Evolutionary conservation across 2,888 invertebrate species (phyloP).

Genomic region (Ophioninae sp.): DNA sequence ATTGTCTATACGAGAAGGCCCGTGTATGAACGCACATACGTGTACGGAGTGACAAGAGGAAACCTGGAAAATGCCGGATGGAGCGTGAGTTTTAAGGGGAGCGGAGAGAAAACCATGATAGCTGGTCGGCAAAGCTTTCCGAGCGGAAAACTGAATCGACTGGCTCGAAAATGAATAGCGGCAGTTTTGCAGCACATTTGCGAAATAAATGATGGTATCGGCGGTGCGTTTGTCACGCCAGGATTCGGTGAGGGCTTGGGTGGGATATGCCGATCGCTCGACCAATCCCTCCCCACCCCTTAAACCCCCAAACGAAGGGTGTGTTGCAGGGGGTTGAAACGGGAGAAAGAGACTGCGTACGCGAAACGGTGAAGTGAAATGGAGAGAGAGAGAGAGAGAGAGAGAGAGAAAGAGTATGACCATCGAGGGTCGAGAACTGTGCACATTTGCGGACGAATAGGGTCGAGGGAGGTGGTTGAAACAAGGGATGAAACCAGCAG

Average conservation of each 20-base stretch:
- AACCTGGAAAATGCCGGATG: conserved; percentile 34
- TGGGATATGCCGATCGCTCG: conserved; percentile 59
- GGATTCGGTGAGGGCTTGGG: conserved; percentile 43
- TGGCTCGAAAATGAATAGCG: conserved; percentile 81
- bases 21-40: conserved; percentile 25
- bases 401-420: conserved; percentile 58
- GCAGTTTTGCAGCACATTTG: conserved; percentile 81
- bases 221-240: conserved; percentile 80
- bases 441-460: conserved; percentile 49
- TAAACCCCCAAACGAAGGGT: conserved; percentile 36
- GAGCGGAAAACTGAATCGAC: conserved; percentile 79
- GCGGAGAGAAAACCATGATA: conserved; percentile 6
- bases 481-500: conserved; percentile 59
- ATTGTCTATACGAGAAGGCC: conserved; percentile 31
- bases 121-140: conserved; percentile 68
- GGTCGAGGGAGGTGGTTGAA: conserved; percentile 30
- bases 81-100: conserved; percentile 46
- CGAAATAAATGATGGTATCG: conserved; percentile 81
- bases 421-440: conserved; percentile 56
- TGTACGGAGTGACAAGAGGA: conserved; percentile 32
- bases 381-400: conserved; percentile 56
- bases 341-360: conserved; percentile 31
- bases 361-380: conserved; percentile 58
- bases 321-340: conserved; percentile 38
- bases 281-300: conserved; percentile 46